Conservation (phyloP, 1,140 invertebrate species). For the Drosophila sturtevanti region DNA sequence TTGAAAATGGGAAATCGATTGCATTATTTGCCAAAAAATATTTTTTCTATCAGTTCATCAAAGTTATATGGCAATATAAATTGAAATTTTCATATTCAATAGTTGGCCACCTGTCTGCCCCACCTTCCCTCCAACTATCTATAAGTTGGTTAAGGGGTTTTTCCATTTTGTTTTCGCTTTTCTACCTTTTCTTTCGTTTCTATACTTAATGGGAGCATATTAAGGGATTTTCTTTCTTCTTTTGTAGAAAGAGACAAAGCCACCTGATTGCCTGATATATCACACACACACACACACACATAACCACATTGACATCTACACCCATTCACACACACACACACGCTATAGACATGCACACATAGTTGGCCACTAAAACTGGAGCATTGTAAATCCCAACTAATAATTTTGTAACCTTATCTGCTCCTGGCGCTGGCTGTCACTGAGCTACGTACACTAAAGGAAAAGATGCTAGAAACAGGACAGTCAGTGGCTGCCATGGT, state of each 20-base stretch:
- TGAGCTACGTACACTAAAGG: slow-evolving; percentile 7
- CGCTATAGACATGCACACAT: background rate
- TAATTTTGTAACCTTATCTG: slow-evolving; percentile 82
- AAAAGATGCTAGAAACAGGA: slow-evolving; percentile 7
- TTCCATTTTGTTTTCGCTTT: too few species aligned
- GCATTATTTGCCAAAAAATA: background rate
- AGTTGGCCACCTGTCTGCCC: background rate
- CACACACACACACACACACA: slow-evolving; percentile 22
- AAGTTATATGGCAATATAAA: background rate
- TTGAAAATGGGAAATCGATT: slow-evolving; percentile 40
- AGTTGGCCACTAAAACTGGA: slow-evolving; percentile 59
- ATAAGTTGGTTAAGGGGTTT: background rate
- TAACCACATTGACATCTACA: slow-evolving; percentile 14
- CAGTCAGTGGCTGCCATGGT: background rate
- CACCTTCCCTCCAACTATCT: background rate
- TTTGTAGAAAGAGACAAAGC: slow-evolving; percentile 13
- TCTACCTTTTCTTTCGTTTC: background rate
- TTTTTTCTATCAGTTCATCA: background rate
- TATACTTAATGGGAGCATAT: slow-evolving; percentile 6
- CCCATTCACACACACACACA: slow-evolving; percentile 9
- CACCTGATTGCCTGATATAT: slow-evolving; percentile 47
- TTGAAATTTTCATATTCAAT: background rate
- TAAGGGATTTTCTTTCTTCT: slow-evolving; percentile 6
- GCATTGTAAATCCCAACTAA: slow-evolving; percentile 80
- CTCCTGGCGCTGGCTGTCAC: slow-evolving; percentile 59